Base-by-base conservation (phyloP, 2,888 invertebrate species). In the Harmothoe impar region DNA sequence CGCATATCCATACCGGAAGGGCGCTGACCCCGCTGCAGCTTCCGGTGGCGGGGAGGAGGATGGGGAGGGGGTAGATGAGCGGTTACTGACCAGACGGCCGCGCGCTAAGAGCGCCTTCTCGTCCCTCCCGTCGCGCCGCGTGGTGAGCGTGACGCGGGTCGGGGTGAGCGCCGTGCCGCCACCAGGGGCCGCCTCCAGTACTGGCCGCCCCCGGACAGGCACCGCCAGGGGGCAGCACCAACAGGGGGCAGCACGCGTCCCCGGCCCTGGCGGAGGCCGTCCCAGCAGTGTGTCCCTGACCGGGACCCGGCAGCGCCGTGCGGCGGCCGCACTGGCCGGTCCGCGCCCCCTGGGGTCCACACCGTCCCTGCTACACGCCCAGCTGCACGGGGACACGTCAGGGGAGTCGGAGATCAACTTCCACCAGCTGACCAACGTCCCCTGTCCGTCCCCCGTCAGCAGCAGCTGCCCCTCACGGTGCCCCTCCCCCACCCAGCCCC, bases 41-140 rank as follows among this genome's bases (percentile, higher is more conserved):
- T 72, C 72, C 72, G 15, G 72, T 31, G 25, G 5, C 72, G 29
- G 72, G 0, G 15, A 29, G n/a, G 25, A 7, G 3, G 72, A 29
- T 25, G 78, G 31, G 35, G 78, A 78, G 0, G 35, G 1, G 20
- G 31, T 20, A 3, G 35, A 20, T 20, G 3, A 12, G 0, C 0
- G 84, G n/a, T 10, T 84, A 10, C 43, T 84, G 5, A n/a, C 43
- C 43, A 35, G 33, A 10, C 33, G 84, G 7, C 84, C 84, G 1
- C 43, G 84, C 35, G 84, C 84, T 20, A 84, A 84, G 25, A 84
- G 84, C 20, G 84, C 84, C 84, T 84, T 72, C 72, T 72, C 29
- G 5, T n/a, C 23, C 62, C 62, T 62, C 5, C 62, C 23, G 1
- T n/a, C 23, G 5, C 62, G n/a, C n/a, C 1, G 15, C 5, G n/a